Percentiles rank a stretch among this genome's conserved stretches.
These are phyloP conservation scores for Sisor rabdophorus DNA, from an alignment of 2,113 vertebrate genomes.

Conservation along the genomic window DNA sequence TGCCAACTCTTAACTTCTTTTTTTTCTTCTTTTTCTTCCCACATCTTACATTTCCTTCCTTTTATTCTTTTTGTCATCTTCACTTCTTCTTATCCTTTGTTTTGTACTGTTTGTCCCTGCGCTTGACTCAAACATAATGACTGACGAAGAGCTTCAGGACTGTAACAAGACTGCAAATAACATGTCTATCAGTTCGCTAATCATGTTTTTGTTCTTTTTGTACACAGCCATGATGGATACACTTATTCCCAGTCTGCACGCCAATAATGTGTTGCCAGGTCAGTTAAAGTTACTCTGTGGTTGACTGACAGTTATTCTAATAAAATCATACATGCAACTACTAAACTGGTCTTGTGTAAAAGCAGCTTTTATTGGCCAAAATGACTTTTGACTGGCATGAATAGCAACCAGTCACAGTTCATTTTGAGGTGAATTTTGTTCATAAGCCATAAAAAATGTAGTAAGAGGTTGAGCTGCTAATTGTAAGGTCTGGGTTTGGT, in stretches of 20 bases:
- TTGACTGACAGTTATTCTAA: not conserved
- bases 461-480: too few relatives aligned
- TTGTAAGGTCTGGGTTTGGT: too few relatives aligned
- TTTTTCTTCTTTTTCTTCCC: too few relatives aligned
- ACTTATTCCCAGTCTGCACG: constrained; percentile 83
- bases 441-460: too few relatives aligned
- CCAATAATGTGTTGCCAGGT: constrained; percentile 85
- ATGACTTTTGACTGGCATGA: too few relatives aligned
- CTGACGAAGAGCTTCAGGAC: not conserved
- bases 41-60: not conserved
- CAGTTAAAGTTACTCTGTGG: constrained; percentile 59
- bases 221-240: constrained; percentile 76
- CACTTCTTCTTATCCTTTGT: constrained; percentile 18
- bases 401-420: too few relatives aligned
- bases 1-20: too few relatives aligned
- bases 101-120: not conserved
- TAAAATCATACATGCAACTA: not conserved
- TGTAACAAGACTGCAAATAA: not conserved
- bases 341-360: too few relatives aligned
- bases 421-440: too few relatives aligned
- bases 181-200: not conserved
- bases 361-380: too few relatives aligned
- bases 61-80: constrained; percentile 23
- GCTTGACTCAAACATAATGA: not conserved
- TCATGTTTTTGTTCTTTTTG: constrained; percentile 27